Percentiles rank a stretch among this genome's conserved stretches.
Evolutionary conservation across 2,113 vertebrate species (phyloP).

Genomic region (Urocynchramus pylzowi): DNA sequence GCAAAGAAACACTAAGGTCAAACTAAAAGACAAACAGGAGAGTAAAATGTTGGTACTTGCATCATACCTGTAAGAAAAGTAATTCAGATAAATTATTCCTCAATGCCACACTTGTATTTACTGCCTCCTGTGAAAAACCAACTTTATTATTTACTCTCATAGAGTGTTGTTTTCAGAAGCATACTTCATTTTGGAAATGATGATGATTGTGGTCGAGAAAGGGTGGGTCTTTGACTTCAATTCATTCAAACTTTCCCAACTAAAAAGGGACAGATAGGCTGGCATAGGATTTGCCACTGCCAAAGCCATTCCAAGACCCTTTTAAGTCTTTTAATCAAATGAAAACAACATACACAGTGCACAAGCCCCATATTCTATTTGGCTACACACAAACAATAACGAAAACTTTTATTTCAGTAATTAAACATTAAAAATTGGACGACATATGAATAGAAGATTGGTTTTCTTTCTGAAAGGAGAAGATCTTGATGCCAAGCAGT

Average conservation of each 20-base stretch:
- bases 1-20: not conserved
- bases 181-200: not conserved
- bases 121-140: not conserved
- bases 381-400: not conserved
- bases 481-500: not conserved
- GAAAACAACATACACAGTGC: not conserved
- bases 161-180: not conserved
- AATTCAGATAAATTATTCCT: not conserved
- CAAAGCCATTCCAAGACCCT: not conserved
- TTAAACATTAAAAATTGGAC: not conserved
- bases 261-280: not conserved
- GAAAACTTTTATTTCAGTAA: not conserved
- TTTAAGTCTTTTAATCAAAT: not conserved
- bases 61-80: not conserved
- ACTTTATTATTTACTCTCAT: not conserved
- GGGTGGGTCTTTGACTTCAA: not conserved
- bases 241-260: not conserved
- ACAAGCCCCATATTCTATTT: not conserved
- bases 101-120: not conserved
- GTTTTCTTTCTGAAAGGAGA: not conserved
- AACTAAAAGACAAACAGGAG: not conserved
- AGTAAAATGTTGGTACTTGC: not conserved
- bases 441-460: not conserved
- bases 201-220: not conserved
- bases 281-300: not conserved